phyloP scores from a whole-genome alignment of 2,888 invertebrate species.

The Drosophila mimica region DNA sequence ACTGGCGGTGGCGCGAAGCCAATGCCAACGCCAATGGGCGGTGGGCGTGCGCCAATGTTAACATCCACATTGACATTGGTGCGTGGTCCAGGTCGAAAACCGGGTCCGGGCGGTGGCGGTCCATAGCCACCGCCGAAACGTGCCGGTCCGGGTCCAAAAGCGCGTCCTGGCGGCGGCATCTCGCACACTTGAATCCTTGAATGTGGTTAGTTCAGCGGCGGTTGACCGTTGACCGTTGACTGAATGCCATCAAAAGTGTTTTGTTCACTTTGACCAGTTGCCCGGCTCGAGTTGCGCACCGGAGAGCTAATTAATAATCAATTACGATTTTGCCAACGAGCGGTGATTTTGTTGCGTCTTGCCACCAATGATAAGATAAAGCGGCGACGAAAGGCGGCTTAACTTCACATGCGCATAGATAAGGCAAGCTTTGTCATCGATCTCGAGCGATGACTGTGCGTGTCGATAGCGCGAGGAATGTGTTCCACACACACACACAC shows the following conservation, averaged over 20 bases:
- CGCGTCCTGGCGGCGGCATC: constrained; percentile 65
- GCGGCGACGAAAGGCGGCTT: constrained; percentile 26
- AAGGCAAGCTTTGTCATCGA: constrained; percentile 31
- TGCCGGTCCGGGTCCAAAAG: constrained; percentile 36
- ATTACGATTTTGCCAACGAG: constrained; percentile 49
- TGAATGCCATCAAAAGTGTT: constrained; percentile 47
- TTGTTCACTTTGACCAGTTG: constrained; percentile 31
- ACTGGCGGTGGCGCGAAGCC: constrained; percentile 66
- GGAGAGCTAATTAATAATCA: constrained; percentile 68
- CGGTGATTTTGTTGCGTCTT: constrained; percentile 57
- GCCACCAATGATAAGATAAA: constrained; percentile 49
- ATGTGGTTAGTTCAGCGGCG: constrained; percentile 9
- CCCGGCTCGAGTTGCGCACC: constrained; percentile 27
- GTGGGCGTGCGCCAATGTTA: constrained; percentile 66
- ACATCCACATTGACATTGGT: constrained; percentile 72
- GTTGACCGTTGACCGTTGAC: constrained; percentile 38
- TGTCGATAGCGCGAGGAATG: constrained; percentile 3
- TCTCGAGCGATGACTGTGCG: constrained; percentile 36
- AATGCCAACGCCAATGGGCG: constrained; percentile 68
- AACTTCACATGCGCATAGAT: constrained; percentile 27
- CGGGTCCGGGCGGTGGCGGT: constrained; percentile 30
- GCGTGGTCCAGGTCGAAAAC: constrained; percentile 43
- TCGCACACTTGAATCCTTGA: constrained; percentile 5
- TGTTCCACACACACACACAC: not conserved
- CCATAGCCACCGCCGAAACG: constrained; percentile 2